Conservation (phyloP, 2,888 invertebrate species). For the Euplagia quadripunctaria region DNA sequence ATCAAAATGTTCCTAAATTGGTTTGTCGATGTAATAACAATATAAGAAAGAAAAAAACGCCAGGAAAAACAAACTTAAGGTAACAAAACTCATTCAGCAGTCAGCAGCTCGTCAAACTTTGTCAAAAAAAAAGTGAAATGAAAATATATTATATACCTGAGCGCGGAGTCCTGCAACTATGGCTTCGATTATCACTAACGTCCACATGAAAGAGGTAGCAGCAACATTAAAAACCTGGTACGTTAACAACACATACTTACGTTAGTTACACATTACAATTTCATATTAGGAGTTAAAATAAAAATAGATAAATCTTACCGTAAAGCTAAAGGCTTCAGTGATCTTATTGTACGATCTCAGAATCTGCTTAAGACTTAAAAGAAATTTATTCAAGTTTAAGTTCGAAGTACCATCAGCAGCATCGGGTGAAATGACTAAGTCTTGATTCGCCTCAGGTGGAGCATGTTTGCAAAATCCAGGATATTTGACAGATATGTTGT, state of each 20-base stretch:
- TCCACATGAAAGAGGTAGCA: conserved; percentile 53
- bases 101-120: no score
- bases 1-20: no score
- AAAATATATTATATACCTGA: conserved; percentile 38
- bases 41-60: no score
- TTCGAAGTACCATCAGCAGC: background rate
- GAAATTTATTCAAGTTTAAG: conserved; percentile 34
- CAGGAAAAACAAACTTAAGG: no score
- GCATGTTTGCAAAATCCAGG: background rate
- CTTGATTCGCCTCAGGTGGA: conserved; percentile 1
- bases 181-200: conserved; percentile 51
- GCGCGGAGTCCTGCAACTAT: conserved; percentile 47
- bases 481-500: conserved; percentile 26
- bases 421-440: conserved; percentile 14
- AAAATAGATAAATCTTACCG: conserved; percentile 43
- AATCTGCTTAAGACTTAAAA: conserved; percentile 48
- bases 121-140: background rate
- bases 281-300: background rate
- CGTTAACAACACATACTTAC: conserved; percentile 10
- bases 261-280: background rate
- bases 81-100: no score
- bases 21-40: no score
- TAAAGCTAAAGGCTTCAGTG: conserved; percentile 51
- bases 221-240: conserved; percentile 57
- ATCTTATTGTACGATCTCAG: conserved; percentile 52